These are phyloP conservation scores for Pinna nobilis DNA, from an alignment of 1,140 invertebrate genomes.

Conservation along the genomic window DNA sequence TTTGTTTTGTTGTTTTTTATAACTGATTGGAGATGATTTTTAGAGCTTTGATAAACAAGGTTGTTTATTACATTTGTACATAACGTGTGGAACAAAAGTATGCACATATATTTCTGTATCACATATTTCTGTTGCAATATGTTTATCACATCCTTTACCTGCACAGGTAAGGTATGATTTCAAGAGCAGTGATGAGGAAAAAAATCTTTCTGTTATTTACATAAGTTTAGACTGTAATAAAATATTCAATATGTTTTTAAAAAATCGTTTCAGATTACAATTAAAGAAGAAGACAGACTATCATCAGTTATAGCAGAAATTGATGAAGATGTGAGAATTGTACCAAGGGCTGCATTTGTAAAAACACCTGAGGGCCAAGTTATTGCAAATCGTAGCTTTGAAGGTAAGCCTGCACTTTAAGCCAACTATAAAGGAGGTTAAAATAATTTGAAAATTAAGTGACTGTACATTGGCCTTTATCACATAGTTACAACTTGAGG, in stretches of 20 bases:
- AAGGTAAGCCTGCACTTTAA: slow-evolving; percentile 63
- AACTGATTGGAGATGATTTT: no score
- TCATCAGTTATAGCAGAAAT: slow-evolving; percentile 72
- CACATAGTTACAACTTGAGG: no score
- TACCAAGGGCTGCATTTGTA: slow-evolving; percentile 72
- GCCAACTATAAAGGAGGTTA: not conserved
- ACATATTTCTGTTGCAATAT: no score
- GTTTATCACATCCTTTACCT: not conserved
- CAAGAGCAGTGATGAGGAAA: not conserved
- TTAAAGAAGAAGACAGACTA: slow-evolving; percentile 75
- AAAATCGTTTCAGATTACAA: slow-evolving; percentile 62
- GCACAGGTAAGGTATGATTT: not conserved
- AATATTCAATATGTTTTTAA: not conserved
- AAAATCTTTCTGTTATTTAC: not conserved
- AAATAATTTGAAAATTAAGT: no score
- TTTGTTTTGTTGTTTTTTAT: no score
- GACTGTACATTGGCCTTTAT: no score
- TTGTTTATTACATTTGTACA: no score
- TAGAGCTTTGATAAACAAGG: no score
- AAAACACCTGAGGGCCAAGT: slow-evolving; percentile 71
- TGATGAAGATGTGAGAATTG: slow-evolving; percentile 73
- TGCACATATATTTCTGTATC: no score
- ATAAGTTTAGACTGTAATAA: no score
- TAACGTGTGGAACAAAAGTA: no score
- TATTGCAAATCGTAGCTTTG: slow-evolving; percentile 72